phyloP scores from a whole-genome alignment of 2,888 invertebrate species.

The Stenodera caucasica region DNA sequence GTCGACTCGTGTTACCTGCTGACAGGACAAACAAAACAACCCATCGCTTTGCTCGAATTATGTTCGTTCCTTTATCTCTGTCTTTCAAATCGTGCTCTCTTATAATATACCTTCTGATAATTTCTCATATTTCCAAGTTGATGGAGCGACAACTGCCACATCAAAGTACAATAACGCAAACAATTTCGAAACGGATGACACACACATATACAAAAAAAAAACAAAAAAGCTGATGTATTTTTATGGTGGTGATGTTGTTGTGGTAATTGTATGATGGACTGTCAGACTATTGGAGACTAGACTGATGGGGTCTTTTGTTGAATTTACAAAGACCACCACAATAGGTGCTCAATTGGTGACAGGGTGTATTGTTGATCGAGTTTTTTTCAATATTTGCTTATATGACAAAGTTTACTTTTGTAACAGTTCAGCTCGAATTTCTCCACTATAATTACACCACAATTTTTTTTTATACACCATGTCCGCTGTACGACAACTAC shows the following conservation, averaged over 20 bases:
- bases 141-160: conserved; percentile 33
- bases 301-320: neutral
- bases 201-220: neutral
- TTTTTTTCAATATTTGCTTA: neutral
- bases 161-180: conserved; percentile 25
- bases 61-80: conserved; percentile 41
- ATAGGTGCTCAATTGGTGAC: conserved; percentile 3
- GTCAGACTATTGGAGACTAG: neutral
- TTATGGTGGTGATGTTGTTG: neutral
- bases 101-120: no score
- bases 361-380: neutral
- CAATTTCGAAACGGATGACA: conserved; percentile 11
- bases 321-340: neutral
- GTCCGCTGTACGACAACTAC: no score
- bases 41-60: conserved; percentile 45
- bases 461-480: no score
- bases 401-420: neutral
- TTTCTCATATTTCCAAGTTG: conserved; percentile 43
- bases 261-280: neutral
- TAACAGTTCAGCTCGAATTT: neutral
- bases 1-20: conserved; percentile 52
- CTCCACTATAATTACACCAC: neutral
- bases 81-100: no score
- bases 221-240: neutral
- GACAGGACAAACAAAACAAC: conserved; percentile 51